A percentile compares a stretch with the other conserved stretches of the same genome.
Evolutionary conservation across 2,888 invertebrate species (phyloP).

Genomic region (Cremastobaeus sp.): DNA sequence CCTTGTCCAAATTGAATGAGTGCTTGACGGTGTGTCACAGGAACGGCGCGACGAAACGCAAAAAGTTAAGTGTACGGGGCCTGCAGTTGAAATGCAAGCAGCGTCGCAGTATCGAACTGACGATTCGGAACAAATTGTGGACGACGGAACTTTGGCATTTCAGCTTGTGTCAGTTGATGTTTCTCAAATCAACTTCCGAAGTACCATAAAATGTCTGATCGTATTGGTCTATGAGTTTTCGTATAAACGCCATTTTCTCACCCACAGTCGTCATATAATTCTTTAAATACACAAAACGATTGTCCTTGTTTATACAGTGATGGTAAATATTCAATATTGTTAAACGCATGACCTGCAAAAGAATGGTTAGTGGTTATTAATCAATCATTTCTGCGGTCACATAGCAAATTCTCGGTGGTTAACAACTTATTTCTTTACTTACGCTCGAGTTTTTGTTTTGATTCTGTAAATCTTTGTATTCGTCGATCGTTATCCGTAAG

Average conservation of each 20-base stretch:
- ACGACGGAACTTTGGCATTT: constrained; percentile 70
- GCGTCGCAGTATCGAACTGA: constrained; percentile 68
- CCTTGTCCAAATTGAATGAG: constrained; percentile 35
- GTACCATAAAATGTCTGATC: constrained; percentile 38
- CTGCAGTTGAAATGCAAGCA: constrained; percentile 67
- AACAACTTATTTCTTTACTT: no score
- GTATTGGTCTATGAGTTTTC: constrained; percentile 32
- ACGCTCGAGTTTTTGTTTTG: constrained; percentile 27
- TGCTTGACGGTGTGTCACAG: constrained; percentile 47
- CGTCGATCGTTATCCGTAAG: constrained; percentile 14
- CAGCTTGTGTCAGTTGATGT: constrained; percentile 76
- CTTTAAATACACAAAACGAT: constrained; percentile 29
- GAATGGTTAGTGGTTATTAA: no score
- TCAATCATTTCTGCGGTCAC: no score
- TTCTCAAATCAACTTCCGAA: constrained; percentile 43
- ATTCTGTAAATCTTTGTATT: constrained; percentile 23
- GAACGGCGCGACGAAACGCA: constrained; percentile 46
- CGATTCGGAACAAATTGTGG: constrained; percentile 68
- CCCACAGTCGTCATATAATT: constrained; percentile 27
- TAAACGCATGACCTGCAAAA: constrained; percentile 30
- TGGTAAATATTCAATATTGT: constrained; percentile 43
- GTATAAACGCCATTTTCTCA: constrained; percentile 40
- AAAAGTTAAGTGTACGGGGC: constrained; percentile 59
- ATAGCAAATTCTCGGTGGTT: no score
- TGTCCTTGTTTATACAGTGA: constrained; percentile 42